Evolutionary conservation across 64 coral and sea anemone genomes (phyloP).

Genomic region (Stylophora pistillata): DNA sequence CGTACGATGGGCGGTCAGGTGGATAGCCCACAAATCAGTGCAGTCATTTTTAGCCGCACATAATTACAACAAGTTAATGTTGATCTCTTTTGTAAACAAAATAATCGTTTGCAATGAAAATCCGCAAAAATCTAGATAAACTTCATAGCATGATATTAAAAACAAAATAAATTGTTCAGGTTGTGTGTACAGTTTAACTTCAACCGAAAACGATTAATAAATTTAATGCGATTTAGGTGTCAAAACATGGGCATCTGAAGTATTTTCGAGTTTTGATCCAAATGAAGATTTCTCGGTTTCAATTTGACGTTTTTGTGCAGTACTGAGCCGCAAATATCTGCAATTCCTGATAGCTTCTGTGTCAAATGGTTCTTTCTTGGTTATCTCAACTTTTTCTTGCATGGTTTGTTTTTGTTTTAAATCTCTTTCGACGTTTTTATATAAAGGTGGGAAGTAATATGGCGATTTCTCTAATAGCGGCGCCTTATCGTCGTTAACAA

Average conservation of each 20-base stretch:
- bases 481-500: background rate
- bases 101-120: background rate
- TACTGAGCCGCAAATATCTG: constrained; percentile 23
- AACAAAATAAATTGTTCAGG: background rate
- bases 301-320: background rate
- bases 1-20: background rate
- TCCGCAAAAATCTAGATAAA: background rate
- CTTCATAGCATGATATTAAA: background rate
- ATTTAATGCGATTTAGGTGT: background rate
- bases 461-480: constrained; percentile 7
- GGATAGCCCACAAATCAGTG: background rate
- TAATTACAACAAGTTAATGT: background rate
- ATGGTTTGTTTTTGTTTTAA: constrained; percentile 24
- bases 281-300: background rate
- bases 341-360: constrained; percentile 3
- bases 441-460: constrained; percentile 41
- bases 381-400: background rate
- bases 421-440: constrained; percentile 19
- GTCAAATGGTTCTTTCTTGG: constrained; percentile 12
- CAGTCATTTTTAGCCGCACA: background rate
- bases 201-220: background rate
- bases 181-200: background rate
- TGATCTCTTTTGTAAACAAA: background rate
- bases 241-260: background rate
- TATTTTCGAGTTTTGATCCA: background rate